These are phyloP conservation scores for Sphaeridia pumilis DNA, from an alignment of 2,888 invertebrate genomes.

Conservation along the genomic window DNA sequence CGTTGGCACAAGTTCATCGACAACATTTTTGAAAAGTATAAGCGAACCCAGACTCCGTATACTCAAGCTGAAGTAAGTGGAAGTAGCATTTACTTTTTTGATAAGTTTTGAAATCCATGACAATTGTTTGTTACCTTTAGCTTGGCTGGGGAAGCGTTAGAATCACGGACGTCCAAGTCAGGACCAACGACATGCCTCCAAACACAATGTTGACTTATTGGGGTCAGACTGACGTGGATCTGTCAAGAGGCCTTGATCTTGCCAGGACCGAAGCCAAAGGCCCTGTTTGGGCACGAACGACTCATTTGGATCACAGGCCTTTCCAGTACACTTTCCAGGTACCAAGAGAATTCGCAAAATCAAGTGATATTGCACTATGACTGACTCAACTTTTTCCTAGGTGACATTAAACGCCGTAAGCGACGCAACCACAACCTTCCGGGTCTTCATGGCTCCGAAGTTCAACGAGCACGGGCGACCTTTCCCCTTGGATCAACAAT, in stretches of 20 bases:
- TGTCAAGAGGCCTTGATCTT: slow-evolving; percentile 71
- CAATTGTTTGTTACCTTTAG: slow-evolving; percentile 16
- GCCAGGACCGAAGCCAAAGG: slow-evolving; percentile 15
- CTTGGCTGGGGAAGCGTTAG: slow-evolving; percentile 37
- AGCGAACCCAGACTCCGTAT: slow-evolving; percentile 57
- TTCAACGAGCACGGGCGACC: slow-evolving; percentile 19
- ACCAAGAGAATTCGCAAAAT: not conserved
- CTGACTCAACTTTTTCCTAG: not conserved
- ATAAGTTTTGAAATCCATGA: not conserved
- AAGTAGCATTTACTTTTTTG: not conserved
- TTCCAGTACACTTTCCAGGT: slow-evolving; percentile 37
- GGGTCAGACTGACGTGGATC: slow-evolving; percentile 65
- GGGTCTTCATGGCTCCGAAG: slow-evolving; percentile 23
- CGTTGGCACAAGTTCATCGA: slow-evolving; percentile 71
- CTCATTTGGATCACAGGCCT: slow-evolving; percentile 37
- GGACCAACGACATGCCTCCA: slow-evolving; percentile 41
- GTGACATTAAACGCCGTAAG: not conserved
- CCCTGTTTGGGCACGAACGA: slow-evolving; percentile 34
- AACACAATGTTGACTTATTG: slow-evolving; percentile 60
- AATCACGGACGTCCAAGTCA: slow-evolving; percentile 51
- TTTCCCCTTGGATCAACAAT: slow-evolving; percentile 12
- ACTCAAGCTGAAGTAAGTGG: slow-evolving; percentile 22
- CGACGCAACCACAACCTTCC: slow-evolving; percentile 3
- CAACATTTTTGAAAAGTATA: slow-evolving; percentile 62
- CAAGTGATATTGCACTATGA: not conserved